Evolutionary conservation across 1,140 invertebrate species (phyloP), one percentile per base, ranked within the genome.

Genomic region (Neocloeon triangulifer): DNA sequence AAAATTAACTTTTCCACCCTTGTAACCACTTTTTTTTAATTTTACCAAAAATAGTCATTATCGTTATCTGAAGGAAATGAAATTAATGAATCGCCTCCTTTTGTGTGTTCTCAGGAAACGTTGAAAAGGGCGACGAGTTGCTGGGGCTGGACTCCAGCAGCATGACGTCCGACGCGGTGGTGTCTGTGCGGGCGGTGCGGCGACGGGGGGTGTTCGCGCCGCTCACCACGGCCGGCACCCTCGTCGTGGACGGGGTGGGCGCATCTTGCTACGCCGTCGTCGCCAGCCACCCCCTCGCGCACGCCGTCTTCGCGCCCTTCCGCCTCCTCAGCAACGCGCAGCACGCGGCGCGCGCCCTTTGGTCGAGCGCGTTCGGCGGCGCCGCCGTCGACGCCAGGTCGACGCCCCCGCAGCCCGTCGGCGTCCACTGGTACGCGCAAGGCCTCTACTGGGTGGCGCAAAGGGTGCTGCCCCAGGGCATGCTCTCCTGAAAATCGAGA

Each of bases 211-310:
- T 89, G 2, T 89, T 66, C 45, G 91, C 91, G 1, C 92, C 92
- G 0, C 57, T 97, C 9, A 98, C 92, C 0, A 51, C 51, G 12
- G 64, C 66, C 7, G 92, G 92, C 1, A 94, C 76, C 16, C 55
- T 97, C 8, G 60, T 97, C 16, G 81, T 96, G 1, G 73, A 97
- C 50, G 75, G 76, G 36, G 72, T 92, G 3, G 62, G 88, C 1
- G 80, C 81, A 2, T 95, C 89, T 0, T 97, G 91, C 50, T 98
- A 96, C 55, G 91, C 91, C 1, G 57, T 86, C 7, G 62, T 96
- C 10, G 63, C 78, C 47, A 81, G 74, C 51, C 84, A 91, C 41
- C 50, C 52, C 6, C 37, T 94, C 28, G 88, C 86, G 4, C 89
- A 95, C 48, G 64, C 62, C 44, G 70, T 73, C 1, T 80, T 92